Conservation (phyloP, 2,113 vertebrate genomes). For the Propithecus coquereli region DNA sequence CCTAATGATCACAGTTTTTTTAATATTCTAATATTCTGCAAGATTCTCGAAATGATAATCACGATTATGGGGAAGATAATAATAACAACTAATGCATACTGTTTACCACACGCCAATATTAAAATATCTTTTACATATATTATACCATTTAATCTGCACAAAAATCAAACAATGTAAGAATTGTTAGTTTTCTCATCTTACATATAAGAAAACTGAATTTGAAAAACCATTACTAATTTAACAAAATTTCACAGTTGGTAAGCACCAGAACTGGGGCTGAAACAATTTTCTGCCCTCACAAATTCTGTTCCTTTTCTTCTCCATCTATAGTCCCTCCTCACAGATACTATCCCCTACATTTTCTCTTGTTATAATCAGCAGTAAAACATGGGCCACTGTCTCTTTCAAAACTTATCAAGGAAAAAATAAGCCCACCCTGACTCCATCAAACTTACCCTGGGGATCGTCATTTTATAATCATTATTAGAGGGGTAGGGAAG, state of each 20-base stretch:
- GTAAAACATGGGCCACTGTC: background rate
- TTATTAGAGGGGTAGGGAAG: background rate
- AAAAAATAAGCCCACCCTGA: background rate
- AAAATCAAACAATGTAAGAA: background rate
- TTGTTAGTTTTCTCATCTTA: constrained; percentile 1
- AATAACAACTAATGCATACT: background rate
- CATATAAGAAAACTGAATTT: background rate
- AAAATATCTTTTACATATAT: background rate
- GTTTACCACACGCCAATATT: background rate
- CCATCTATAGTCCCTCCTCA: background rate
- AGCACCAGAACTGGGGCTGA: background rate
- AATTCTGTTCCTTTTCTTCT: background rate
- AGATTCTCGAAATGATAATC: background rate
- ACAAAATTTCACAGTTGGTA: background rate
- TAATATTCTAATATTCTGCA: background rate
- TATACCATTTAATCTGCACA: background rate
- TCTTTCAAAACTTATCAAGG: background rate
- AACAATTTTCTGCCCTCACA: background rate
- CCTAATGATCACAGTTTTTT: background rate
- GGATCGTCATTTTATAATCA: background rate
- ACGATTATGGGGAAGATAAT: background rate
- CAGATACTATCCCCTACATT: background rate
- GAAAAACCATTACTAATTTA: background rate
- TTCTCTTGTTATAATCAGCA: background rate
- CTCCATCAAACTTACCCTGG: background rate